Evolutionary conservation across 2,888 invertebrate genomes (phyloP).

Genomic region (Meandrusa payeni): DNA sequence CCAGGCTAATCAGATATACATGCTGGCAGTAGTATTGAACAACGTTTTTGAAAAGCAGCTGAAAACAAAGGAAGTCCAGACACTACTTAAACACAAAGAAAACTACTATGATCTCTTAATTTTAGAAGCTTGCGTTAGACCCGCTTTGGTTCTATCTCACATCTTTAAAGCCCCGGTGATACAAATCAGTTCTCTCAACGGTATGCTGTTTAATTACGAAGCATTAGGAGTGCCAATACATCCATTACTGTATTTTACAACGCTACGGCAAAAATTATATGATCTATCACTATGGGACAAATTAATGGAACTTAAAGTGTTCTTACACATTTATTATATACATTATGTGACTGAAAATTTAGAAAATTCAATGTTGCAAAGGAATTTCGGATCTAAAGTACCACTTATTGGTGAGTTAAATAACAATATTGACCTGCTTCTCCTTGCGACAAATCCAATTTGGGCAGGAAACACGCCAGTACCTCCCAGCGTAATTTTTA

Average conservation of each 20-base stretch:
- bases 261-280: conserved; percentile 29
- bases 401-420: conserved; percentile 29
- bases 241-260: conserved; percentile 32
- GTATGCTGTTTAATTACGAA: conserved; percentile 30
- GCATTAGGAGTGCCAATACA: conserved; percentile 34
- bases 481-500: conserved; percentile 41
- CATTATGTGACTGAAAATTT: conserved; percentile 12
- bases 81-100: conserved; percentile 29
- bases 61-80: conserved; percentile 26
- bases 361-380: conserved; percentile 31
- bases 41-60: conserved; percentile 30
- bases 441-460: conserved; percentile 43
- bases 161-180: conserved; percentile 48
- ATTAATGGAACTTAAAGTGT: conserved; percentile 26
- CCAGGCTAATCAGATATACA: conserved; percentile 19
- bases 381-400: conserved; percentile 30
- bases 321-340: neutral
- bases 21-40: conserved; percentile 12
- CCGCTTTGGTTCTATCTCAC: conserved; percentile 39
- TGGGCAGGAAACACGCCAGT: conserved; percentile 44
- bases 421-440: conserved; percentile 41
- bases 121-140: conserved; percentile 38
- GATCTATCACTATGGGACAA: conserved; percentile 38
- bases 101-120: conserved; percentile 44
- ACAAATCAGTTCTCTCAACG: conserved; percentile 43